phyloP scores from a whole-genome alignment of 2,797 vertebrate genomes.

The Megaceryle alcyon region DNA sequence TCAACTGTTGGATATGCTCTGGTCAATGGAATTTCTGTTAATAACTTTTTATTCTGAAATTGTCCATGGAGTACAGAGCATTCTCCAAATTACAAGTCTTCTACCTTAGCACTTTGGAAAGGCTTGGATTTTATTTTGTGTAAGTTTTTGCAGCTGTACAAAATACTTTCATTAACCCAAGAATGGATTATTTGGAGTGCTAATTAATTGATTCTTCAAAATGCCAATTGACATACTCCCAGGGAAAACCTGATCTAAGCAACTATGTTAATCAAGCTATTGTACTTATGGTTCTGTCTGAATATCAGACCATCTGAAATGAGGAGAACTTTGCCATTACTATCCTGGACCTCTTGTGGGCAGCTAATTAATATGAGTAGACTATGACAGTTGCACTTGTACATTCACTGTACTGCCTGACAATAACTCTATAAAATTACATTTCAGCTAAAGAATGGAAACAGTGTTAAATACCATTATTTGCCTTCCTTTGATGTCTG shows the following conservation, averaged over 20 bases:
- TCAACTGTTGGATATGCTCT: not conserved
- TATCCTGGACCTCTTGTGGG: conserved; percentile 81
- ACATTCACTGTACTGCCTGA: conserved; percentile 78
- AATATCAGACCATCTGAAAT: conserved; percentile 83
- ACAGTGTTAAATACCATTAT: conserved; percentile 88
- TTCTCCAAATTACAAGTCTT: conserved; percentile 41
- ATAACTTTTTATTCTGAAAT: conserved; percentile 36
- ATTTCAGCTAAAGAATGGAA: conserved; percentile 85
- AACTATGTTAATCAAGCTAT: conserved; percentile 83
- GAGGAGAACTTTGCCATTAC: conserved; percentile 82
- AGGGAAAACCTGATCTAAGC: conserved; percentile 83
- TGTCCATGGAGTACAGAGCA: not conserved
- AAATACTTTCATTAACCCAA: conserved; percentile 84
- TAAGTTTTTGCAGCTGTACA: conserved; percentile 80
- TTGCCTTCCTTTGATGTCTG: conserved; percentile 86
- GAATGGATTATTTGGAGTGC: conserved; percentile 85
- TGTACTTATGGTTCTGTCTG: conserved; percentile 78
- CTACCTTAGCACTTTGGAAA: conserved; percentile 60
- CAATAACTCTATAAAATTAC: conserved; percentile 87
- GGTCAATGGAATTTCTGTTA: not conserved
- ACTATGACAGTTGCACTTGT: conserved; percentile 84
- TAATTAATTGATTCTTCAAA: conserved; percentile 88
- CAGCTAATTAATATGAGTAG: conserved; percentile 85
- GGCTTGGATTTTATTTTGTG: conserved; percentile 70
- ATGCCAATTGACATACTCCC: conserved; percentile 81